Evolutionary conservation across 2,113 vertebrate genomes (phyloP), one percentile per base, ranked within the genome.

Genomic region (Phaetusa simplex): DNA sequence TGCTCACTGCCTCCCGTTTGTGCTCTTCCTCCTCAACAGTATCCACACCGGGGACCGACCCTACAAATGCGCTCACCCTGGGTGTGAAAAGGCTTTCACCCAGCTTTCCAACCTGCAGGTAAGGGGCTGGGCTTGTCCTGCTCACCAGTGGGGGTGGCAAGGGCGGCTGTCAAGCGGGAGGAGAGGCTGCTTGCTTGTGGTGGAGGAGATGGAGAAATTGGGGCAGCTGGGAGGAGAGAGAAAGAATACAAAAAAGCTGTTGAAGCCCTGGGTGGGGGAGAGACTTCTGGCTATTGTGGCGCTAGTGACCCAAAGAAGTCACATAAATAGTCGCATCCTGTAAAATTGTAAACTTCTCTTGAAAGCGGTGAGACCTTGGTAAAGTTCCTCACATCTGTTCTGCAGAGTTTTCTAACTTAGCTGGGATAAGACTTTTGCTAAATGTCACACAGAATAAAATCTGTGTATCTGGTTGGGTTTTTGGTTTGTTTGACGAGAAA

Each of bases 41-140:
- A 99, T 99, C 98, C 99, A 99, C 98, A 99, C 99, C 0, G 99
- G 99, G 97, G 99, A 99, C 96, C 98, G 99, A 89, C 99, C 99
- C 14, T 99, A 99, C 96, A 99, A 99, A 98, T 99, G 99, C 53
- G 97, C 97, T 93, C 99, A 99, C 64, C 99, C 99, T 30, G 99
- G 99, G 96, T 99, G 99, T 97, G 99, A 99, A 98, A 99, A 99
- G 95, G 99, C 99, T 96, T 99, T 99, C 97, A 99, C 99, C 40
- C 99, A 99, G 95, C 99, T 99, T 87, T 99, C 99, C 89, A 99
- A 99, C 96, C 98, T 99, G 96, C 99, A 99, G 99, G 99, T 99
- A 98, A 97, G 94, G 56, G 14, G 12, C n/a, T 65, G 38, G 22
- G 36, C 17, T 17, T 36, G 49, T 81, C 49, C 43, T 76, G 23